A percentile compares a stretch with the other conserved stretches of the same genome.
These are phyloP conservation scores for Cheilosia pagana DNA, from an alignment of 2,888 invertebrate genomes.

Conservation along the genomic window DNA sequence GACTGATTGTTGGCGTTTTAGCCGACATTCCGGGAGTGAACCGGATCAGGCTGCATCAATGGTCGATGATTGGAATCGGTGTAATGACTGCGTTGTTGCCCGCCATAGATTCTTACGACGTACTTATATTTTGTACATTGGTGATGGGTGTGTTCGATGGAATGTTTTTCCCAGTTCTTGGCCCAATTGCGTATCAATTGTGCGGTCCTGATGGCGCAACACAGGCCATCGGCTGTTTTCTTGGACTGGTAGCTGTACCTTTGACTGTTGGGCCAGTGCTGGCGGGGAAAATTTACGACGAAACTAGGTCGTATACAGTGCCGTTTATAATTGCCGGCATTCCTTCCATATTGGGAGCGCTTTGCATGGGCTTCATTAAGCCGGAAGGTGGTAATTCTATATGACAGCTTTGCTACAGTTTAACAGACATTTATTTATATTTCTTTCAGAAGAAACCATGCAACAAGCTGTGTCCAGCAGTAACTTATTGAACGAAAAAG, in stretches of 20 bases:
- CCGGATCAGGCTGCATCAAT: slow-evolving; percentile 56
- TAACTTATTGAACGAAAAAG: slow-evolving; percentile 45
- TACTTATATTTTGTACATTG: slow-evolving; percentile 36
- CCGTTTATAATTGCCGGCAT: slow-evolving; percentile 65
- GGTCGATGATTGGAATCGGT: slow-evolving; percentile 63
- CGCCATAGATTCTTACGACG: slow-evolving; percentile 27
- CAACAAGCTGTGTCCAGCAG: slow-evolving; percentile 29
- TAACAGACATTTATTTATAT: not conserved
- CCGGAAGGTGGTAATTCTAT: slow-evolving; percentile 46
- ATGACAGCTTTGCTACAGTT: not conserved
- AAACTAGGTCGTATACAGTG: slow-evolving; percentile 62
- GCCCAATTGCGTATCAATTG: slow-evolving; percentile 62
- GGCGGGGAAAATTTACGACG: slow-evolving; percentile 67
- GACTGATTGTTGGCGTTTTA: slow-evolving; percentile 58
- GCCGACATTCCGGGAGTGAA: slow-evolving; percentile 62
- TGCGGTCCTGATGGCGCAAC: slow-evolving; percentile 63
- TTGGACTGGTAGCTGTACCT: slow-evolving; percentile 63
- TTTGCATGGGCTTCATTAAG: slow-evolving; percentile 55
- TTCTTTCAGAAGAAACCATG: slow-evolving; percentile 31
- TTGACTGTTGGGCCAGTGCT: slow-evolving; percentile 60
- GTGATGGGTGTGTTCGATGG: slow-evolving; percentile 66
- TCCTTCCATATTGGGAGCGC: slow-evolving; percentile 65
- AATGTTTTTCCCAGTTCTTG: slow-evolving; percentile 68
- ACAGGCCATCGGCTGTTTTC: slow-evolving; percentile 66
- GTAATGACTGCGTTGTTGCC: slow-evolving; percentile 48